Base-by-base conservation (phyloP, 2,113 vertebrate genomes). In the Clarias macrocephalus region DNA sequence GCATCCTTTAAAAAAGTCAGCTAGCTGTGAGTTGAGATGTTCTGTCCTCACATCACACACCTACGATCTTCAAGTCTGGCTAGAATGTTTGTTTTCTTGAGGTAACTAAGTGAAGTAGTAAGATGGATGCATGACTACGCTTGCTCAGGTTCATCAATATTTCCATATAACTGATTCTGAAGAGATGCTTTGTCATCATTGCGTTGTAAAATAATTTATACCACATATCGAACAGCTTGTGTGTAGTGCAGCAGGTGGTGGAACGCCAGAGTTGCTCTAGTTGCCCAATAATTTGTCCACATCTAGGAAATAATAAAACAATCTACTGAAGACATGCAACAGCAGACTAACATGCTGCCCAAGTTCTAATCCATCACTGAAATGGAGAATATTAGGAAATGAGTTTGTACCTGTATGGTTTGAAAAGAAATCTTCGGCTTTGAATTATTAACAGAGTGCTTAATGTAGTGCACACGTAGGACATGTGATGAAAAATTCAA, bases 401-500 rank as follows among this genome's bases (percentile, higher is more conserved):
- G 63, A 68, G 62, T 77, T 63, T 48, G 59, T 48, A 76, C 60
- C 70, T 25, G 21, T 48, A 63, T 65, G 21, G 13, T 66, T 83
- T 68, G 42, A 16, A 33, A 85, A 84, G 76, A 70, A 82, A 87
- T 82, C 33, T 54, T 66, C 68, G 82, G 56, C 54, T 42, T 42
- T 87, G 33, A 82, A 87, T 82, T 87, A 75, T 82, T 87, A 62
- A 82, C 80, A 18, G 1, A 62, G 42, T 54, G 70, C 70, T 83
- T 87, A 82, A 82, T 83, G 85, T 83, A 54, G 68, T 65, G 86
- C 13, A 75, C 57, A 33, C 62, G 10, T 63, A 63, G 37, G 63
- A 68, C 60, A 73, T 13, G 13, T 60, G 59, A 83, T 63, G 76
- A 60, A 76, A 54, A 76, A 87, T 83, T 54, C 66, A 63, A 87